phyloP scores from a whole-genome alignment of 2,797 vertebrate genomes.

The Phalanger gymnotis region DNA sequence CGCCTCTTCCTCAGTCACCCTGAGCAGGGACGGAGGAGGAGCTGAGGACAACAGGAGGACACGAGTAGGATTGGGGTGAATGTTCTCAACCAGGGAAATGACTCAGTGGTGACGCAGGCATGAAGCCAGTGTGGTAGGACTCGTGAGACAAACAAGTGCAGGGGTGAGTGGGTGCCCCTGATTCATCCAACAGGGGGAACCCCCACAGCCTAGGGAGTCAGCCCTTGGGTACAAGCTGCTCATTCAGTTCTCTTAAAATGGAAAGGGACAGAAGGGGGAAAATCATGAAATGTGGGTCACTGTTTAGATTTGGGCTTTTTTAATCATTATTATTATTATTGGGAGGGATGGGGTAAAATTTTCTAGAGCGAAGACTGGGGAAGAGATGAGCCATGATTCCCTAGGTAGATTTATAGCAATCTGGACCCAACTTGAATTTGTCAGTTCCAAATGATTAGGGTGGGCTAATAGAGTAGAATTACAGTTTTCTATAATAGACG shows the following conservation, averaged over 20 bases:
- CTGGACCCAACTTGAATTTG: conserved; percentile 67
- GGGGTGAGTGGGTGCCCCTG: neutral
- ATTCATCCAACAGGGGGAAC: neutral
- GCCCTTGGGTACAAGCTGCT: neutral
- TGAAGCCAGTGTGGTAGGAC: neutral
- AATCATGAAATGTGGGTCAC: neutral
- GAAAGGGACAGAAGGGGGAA: neutral
- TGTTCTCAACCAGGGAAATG: conserved; percentile 32
- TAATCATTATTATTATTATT: neutral
- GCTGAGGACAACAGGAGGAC: neutral
- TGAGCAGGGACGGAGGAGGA: neutral
- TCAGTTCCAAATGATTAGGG: conserved; percentile 76
- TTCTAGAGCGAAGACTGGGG: neutral
- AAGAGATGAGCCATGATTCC: conserved; percentile 42
- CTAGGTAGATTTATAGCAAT: conserved; percentile 41
- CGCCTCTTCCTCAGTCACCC: neutral
- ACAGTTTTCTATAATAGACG: conserved; percentile 78
- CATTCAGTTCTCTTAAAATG: neutral
- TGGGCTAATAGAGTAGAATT: conserved; percentile 74
- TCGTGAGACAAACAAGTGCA: neutral
- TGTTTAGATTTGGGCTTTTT: neutral
- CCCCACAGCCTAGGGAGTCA: neutral
- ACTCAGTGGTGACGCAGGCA: conserved; percentile 50
- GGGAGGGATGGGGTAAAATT: neutral
- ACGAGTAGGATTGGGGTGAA: neutral